Conservation (phyloP, 37 sponge, comb jelly and placozoan species). For the Axinella damicornis region DNA sequence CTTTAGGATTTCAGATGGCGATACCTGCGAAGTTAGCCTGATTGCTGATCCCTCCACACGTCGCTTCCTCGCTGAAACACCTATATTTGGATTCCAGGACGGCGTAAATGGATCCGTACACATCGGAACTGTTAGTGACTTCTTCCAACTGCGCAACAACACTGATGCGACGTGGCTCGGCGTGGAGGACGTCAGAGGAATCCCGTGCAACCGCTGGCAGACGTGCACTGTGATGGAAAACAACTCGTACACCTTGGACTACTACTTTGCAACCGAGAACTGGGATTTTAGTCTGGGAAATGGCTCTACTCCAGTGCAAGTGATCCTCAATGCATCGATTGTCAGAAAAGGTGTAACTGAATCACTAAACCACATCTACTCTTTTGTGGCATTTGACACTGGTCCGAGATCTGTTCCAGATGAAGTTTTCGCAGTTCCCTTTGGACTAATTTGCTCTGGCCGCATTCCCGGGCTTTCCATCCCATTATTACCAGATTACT, state of each 20-base stretch:
- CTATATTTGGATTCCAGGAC: too few species aligned
- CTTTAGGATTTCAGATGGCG: too few species aligned
- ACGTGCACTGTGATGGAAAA: too few species aligned
- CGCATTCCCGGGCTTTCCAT: conserved; percentile 15
- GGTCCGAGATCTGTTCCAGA: too few species aligned
- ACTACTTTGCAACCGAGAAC: too few species aligned
- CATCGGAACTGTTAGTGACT: conserved; percentile 23
- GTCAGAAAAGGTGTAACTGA: neutral
- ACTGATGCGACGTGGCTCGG: too few species aligned
- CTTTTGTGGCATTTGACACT: conserved; percentile 21
- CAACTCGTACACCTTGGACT: too few species aligned
- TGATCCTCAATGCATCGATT: neutral
- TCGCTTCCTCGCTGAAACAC: too few species aligned
- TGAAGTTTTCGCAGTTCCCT: conserved; percentile 32
- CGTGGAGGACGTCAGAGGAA: too few species aligned
- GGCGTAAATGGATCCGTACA: conserved; percentile 20
- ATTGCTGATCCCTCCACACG: too few species aligned
- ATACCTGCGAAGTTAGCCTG: too few species aligned
- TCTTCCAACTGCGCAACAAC: neutral
- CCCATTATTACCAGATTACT: conserved; percentile 33
- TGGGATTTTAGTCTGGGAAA: neutral
- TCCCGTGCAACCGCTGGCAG: too few species aligned
- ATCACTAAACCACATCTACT: conserved; percentile 24
- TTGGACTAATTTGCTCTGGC: conserved; percentile 39
- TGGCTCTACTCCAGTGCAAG: conserved; percentile 10